Percentiles rank a stretch among this genome's conserved stretches.
phyloP scores from a whole-genome alignment of 2,888 invertebrate species.

The Syrphus vitripennis region DNA sequence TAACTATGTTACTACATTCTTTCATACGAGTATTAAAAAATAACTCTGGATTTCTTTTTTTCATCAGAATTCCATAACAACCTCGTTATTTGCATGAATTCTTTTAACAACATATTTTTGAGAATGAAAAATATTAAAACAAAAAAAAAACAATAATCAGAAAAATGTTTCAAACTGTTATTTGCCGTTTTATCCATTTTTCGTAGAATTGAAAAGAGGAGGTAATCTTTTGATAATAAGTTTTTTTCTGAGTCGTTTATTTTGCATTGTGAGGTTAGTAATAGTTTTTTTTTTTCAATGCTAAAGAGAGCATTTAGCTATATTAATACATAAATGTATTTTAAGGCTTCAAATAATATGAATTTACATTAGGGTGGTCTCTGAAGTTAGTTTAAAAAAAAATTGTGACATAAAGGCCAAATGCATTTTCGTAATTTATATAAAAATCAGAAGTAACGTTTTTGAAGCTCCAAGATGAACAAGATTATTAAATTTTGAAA shows the following conservation, averaged over 20 bases:
- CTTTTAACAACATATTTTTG: neutral
- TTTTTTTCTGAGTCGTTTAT: slow-evolving; percentile 2
- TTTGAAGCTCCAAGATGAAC: too few species aligned
- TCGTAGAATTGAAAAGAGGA: neutral
- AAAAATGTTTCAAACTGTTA: neutral
- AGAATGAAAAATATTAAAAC: neutral
- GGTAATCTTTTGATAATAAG: slow-evolving; percentile 19
- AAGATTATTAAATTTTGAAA: too few species aligned
- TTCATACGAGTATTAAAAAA: neutral
- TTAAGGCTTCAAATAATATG: too few species aligned
- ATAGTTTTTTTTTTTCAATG: too few species aligned
- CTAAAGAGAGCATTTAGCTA: too few species aligned
- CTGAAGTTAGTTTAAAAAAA: too few species aligned
- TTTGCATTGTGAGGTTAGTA: neutral
- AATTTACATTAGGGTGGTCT: too few species aligned
- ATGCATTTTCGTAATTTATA: too few species aligned
- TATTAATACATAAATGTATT: too few species aligned
- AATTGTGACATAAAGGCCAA: too few species aligned
- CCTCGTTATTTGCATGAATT: slow-evolving; percentile 16
- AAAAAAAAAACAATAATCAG: neutral
- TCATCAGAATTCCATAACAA: neutral
- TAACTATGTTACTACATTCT: too few species aligned
- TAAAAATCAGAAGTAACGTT: too few species aligned
- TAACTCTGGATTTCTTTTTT: neutral
- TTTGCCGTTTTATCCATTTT: neutral